Evolutionary conservation across 2,888 invertebrate species (phyloP).

Genomic region (Cephus pygmeus): DNA sequence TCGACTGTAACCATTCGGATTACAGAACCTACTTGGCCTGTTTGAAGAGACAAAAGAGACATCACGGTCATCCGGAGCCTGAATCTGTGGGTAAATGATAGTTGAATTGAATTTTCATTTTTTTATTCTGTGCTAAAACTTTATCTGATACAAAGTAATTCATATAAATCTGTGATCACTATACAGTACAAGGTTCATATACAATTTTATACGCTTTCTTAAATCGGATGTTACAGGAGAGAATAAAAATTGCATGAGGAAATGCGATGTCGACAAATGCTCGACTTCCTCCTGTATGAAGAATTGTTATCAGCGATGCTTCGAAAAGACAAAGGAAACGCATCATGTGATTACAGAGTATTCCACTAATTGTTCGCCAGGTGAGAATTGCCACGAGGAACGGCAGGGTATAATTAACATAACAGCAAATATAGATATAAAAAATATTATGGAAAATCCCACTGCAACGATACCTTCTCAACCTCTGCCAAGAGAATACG

Average conservation of each 20-base stretch:
- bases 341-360: conserved; percentile 50
- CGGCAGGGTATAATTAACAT: conserved; percentile 36
- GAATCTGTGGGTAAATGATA: neutral
- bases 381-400: conserved; percentile 25
- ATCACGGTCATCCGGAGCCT: conserved; percentile 29
- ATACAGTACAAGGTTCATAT: neutral
- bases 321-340: conserved; percentile 45
- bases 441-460: conserved; percentile 36
- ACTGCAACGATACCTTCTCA: neutral
- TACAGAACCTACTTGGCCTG: conserved; percentile 59
- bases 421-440: conserved; percentile 51
- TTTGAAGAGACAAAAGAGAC: conserved; percentile 55
- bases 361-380: conserved; percentile 40
- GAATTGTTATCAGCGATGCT: conserved; percentile 51
- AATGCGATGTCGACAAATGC: conserved; percentile 36
- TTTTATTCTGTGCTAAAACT: neutral
- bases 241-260: conserved; percentile 17
- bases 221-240: neutral
- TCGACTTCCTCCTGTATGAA: conserved; percentile 39
- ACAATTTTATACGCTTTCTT: neutral
- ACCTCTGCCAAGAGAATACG: too few species aligned
- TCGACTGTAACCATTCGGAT: conserved; percentile 51
- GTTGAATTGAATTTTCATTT: neutral
- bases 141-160: neutral
- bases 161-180: neutral